Percentiles rank a stretch among this genome's conserved stretches.
Evolutionary conservation across 2,888 invertebrate species (phyloP).

Genomic region (Latrodectus elegans): DNA sequence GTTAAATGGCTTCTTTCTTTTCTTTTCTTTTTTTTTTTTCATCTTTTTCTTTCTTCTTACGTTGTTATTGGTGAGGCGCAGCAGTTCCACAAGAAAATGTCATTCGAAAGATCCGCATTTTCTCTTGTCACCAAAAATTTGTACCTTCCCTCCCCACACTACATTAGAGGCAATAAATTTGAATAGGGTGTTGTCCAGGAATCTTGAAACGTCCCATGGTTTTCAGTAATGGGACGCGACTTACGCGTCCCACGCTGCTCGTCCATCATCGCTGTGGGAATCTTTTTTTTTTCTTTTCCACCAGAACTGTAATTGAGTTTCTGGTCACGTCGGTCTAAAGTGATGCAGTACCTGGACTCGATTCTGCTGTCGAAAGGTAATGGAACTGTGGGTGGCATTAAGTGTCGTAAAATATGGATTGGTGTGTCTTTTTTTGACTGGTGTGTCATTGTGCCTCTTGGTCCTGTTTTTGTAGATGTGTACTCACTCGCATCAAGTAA

Average conservation of each 20-base stretch:
- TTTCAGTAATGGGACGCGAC: constrained; percentile 45
- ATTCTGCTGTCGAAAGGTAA: constrained; percentile 35
- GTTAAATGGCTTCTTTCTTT: constrained; percentile 34
- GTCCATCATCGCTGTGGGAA: not conserved
- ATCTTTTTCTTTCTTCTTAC: not conserved
- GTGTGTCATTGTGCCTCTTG: too few species aligned
- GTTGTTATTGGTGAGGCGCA: not conserved
- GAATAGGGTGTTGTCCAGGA: constrained; percentile 53
- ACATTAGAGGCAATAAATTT: constrained; percentile 45
- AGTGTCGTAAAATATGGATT: not conserved
- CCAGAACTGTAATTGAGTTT: constrained; percentile 17
- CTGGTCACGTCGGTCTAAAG: constrained; percentile 36
- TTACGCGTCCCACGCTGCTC: constrained; percentile 36
- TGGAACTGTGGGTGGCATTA: constrained; percentile 5
- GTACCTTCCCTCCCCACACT: constrained; percentile 26
- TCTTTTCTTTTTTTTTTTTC: not conserved
- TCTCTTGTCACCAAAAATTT: constrained; percentile 12
- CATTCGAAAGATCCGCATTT: not conserved
- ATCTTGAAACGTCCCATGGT: constrained; percentile 27
- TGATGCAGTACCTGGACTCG: constrained; percentile 28
- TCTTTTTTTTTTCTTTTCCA: constrained; percentile 24
- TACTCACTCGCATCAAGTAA: too few species aligned
- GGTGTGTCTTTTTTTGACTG: too few species aligned
- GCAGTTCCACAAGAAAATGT: not conserved
- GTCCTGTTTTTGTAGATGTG: too few species aligned